Conservation (phyloP, 2,888 invertebrate species). For the Cheilosia urbana region DNA sequence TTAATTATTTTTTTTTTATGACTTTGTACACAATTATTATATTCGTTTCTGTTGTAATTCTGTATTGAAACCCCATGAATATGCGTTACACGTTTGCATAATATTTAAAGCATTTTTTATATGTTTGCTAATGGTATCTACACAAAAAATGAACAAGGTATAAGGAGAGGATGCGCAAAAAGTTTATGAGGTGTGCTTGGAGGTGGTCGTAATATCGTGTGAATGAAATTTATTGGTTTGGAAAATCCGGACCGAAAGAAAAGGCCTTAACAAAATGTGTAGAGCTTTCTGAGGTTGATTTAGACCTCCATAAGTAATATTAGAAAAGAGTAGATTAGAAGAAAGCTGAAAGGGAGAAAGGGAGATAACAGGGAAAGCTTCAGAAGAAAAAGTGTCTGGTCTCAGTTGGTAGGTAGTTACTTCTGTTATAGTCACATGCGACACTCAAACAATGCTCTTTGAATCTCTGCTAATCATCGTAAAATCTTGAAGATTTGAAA, state of each 20-base stretch:
- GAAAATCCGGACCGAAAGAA: too few relatives aligned
- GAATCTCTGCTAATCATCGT: too few relatives aligned
- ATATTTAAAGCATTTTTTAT: conserved; percentile 69
- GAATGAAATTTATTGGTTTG: neutral
- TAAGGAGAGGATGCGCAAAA: neutral
- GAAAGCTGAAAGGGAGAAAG: too few relatives aligned
- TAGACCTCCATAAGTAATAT: too few relatives aligned
- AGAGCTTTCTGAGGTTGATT: too few relatives aligned
- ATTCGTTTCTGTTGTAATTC: conserved; percentile 65
- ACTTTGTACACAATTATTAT: conserved; percentile 36
- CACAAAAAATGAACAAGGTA: neutral
- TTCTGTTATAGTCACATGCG: too few relatives aligned
- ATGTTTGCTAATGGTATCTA: conserved; percentile 22
- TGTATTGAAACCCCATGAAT: conserved; percentile 75
- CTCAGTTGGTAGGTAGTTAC: too few relatives aligned
- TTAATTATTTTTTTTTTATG: conserved; percentile 21
- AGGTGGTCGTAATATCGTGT: neutral
- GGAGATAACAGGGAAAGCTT: too few relatives aligned
- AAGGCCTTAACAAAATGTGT: neutral
- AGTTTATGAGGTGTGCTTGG: neutral
- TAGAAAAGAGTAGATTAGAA: too few relatives aligned
- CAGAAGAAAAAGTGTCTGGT: too few relatives aligned
- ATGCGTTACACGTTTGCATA: conserved; percentile 64
- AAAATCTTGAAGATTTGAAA: too few relatives aligned
- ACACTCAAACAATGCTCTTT: too few relatives aligned